Base-by-base conservation (phyloP, 2,888 invertebrate species). In the Drosophila pseudotalamancana region DNA sequence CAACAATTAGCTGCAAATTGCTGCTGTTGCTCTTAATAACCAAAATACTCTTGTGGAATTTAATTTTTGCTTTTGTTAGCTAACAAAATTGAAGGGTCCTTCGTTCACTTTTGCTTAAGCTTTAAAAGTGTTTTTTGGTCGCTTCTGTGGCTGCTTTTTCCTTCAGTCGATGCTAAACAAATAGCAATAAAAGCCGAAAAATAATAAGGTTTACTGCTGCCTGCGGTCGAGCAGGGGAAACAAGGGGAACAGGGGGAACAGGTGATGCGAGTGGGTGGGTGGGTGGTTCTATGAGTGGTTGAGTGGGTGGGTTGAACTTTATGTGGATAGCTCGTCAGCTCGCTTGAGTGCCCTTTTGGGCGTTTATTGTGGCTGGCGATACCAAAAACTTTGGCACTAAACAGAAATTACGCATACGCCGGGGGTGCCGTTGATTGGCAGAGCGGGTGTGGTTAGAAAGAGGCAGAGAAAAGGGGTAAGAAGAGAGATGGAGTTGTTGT, bases 351-450 rank as follows among this genome's bases (percentile, higher is more conserved):
- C 82, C 77, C 82, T 84, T 87, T 69, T 65, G 68, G n/a, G 82
- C 77, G 72, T 87, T 81, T 77, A 74, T 87, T 81, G 75, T 77
- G 74, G 81, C 67, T 60, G 56, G 61, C 48, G 43, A 49, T 49
- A 54, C 51, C 81, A 46, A 60, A 87, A 81, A 80, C 62, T 80
- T 73, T 71, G 66, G 55, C 73, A 71, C 74, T 71, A 83, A 76
- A 71, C 81, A 73, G 71, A 81, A 76, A 81, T 87, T 87, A 87
- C 84, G 67, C 87, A 86, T 83, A 86, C 84, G 80, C 80, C 76
- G 60, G 64, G 86, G 83, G 64, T 66, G 64, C 62, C 72, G 65
- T 68, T 85, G 79, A 80, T 85, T 85, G 86, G 68, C 54, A 66
- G 57, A 29, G 54, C n/a, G 42, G 54, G 37, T 21, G 32, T 11